Evolutionary conservation across 2,113 vertebrate genomes (phyloP), one percentile per base, ranked within the genome.

Genomic region (Xyliphius kryptos): DNA sequence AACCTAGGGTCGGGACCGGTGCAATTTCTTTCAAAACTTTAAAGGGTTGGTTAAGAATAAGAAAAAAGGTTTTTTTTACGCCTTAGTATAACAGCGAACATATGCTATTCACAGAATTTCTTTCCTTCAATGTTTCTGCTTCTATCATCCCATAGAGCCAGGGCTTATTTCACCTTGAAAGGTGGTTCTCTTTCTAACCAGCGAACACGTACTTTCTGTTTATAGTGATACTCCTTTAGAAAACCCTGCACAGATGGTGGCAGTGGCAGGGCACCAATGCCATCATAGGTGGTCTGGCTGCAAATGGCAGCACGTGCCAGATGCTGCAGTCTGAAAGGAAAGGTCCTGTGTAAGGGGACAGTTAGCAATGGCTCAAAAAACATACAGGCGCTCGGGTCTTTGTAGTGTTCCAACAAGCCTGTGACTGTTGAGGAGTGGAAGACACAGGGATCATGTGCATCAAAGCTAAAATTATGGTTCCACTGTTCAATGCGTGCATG

Each of bases 391-490:
- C n/a, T n/a, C n/a, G n/a, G n/a, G 74, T 97, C 96, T 81, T 98
- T 98, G 80, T 99, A 99, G 80, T 98, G 95, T 80, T 98, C 94
- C 77, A 99, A 84, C 70, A 99, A 90, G 67, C 94, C 94, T 1
- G 94, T 98, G 52, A 98, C 95, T 0, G 95, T 98, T 81, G 93
- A 92, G 73, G 96, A 96, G 88, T 99, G 95, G 82, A 99, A 99
- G 63, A 99, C 95, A 51, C 95, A 99, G 1, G 96, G 96, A 71
- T 99, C 96, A 0, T 98, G 96, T 3, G 96, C 96, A n/a, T 99
- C 96, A 0, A 99, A 99, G 79, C 96, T 99, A 26, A 99, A 99
- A 81, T 98, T 99, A 82, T 98, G 96, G 79, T 99, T 99, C 96
- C 96, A 99, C 79, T 99, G 96, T 78, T 99, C 95, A 0, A 98